phyloP scores from a whole-genome alignment of 92 coral and sea anemone species.

The Epizoanthus scotinus region DNA sequence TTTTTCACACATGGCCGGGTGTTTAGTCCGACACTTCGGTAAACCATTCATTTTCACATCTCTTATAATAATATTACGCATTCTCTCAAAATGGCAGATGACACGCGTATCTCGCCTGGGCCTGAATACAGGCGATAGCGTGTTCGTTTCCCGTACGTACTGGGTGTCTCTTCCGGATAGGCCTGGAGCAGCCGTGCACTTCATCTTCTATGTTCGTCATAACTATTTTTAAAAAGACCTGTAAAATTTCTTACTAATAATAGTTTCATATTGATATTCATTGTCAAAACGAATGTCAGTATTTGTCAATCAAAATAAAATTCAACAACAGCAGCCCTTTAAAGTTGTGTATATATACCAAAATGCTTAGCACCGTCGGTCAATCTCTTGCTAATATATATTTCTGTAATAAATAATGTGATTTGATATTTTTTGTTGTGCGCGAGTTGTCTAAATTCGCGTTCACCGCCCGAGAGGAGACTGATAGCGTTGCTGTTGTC shows the following conservation, averaged over 20 bases:
- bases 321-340: neutral
- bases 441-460: neutral
- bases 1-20: too few species aligned
- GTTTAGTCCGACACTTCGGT: too few species aligned
- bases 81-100: neutral
- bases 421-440: neutral
- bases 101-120: neutral
- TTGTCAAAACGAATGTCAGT: neutral
- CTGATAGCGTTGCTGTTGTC: too few species aligned
- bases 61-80: neutral
- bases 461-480: neutral
- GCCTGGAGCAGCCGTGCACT: neutral
- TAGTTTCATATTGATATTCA: neutral
- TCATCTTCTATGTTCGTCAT: too few species aligned
- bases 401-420: neutral
- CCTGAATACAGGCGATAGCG: too few species aligned
- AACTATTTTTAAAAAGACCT: too few species aligned
- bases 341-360: neutral
- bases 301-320: constrained; percentile 1
- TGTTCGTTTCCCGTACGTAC: neutral
- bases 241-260: neutral
- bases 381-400: neutral
- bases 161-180: neutral
- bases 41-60: too few species aligned
- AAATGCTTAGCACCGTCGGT: neutral